phyloP scores from a whole-genome alignment of 2,797 vertebrate species.

The Chanos chanos region DNA sequence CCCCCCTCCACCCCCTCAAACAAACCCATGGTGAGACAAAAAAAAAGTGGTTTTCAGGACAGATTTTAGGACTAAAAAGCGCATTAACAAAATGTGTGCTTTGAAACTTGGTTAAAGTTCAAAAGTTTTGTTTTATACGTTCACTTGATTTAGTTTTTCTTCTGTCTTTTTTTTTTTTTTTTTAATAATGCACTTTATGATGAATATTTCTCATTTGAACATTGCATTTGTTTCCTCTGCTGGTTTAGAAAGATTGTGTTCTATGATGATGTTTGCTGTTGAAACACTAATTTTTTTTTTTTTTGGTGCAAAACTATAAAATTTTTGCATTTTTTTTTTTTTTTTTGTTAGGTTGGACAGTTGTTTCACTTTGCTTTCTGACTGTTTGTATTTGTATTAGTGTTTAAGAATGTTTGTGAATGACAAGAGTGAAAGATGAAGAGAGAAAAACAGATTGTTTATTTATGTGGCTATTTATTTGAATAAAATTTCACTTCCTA shows the following conservation, averaged over 20 bases:
- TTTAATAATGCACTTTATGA: conserved; percentile 73
- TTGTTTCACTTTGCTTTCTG: conserved; percentile 64
- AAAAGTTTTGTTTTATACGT: conserved; percentile 49
- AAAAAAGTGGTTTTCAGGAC: conserved; percentile 1
- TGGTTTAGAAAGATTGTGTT: conserved; percentile 39
- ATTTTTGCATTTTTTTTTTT: conserved; percentile 26
- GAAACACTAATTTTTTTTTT: conserved; percentile 57
- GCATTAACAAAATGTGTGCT: conserved; percentile 35
- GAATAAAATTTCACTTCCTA: conserved; percentile 74
- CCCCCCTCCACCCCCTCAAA: too few relatives aligned
- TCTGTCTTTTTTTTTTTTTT: too few relatives aligned
- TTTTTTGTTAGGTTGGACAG: conserved; percentile 61
- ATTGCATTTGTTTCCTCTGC: conserved; percentile 53
- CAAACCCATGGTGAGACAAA: conserved; percentile 42
- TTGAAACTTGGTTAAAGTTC: conserved; percentile 34
- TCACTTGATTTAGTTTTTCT: conserved; percentile 51
- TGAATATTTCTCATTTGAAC: conserved; percentile 51
- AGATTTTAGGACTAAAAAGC: conserved; percentile 25
- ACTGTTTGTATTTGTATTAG: conserved; percentile 48
- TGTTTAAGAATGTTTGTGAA: conserved; percentile 44
- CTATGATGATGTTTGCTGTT: conserved; percentile 40
- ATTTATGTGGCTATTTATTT: conserved; percentile 85
- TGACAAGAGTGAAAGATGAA: conserved; percentile 19
- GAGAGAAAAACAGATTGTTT: conserved; percentile 55
- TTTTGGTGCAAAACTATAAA: conserved; percentile 57